Evolutionary conservation across 1,140 invertebrate species (phyloP).

Genomic region (Drosophila rufa): DNA sequence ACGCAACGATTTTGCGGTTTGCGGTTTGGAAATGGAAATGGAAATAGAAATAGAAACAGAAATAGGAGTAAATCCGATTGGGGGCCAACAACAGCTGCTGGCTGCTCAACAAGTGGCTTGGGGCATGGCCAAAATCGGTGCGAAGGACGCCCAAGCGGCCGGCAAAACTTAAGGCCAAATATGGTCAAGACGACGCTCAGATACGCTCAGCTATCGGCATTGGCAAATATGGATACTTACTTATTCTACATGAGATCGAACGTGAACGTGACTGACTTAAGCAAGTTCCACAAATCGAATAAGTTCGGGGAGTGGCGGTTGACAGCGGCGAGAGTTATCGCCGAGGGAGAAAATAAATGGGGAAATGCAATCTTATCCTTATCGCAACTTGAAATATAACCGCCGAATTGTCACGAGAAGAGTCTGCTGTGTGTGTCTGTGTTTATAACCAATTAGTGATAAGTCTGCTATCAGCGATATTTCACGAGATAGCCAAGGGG

Average conservation of each 20-base stretch:
- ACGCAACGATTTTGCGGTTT: conserved; percentile 62
- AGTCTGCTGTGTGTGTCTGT: conserved; percentile 9
- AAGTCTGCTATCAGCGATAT: conserved; percentile 63
- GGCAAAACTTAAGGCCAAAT: conserved; percentile 58
- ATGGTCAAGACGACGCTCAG: conserved; percentile 55
- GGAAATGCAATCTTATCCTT: conserved; percentile 66
- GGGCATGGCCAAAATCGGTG: conserved; percentile 65
- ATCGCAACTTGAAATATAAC: conserved; percentile 60
- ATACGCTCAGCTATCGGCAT: conserved; percentile 47
- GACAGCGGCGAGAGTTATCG: conserved; percentile 4
- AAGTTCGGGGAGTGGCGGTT: conserved; percentile 33
- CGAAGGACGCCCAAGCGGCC: conserved; percentile 73
- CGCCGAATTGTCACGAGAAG: conserved; percentile 39
- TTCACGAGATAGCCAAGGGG: conserved; percentile 44
- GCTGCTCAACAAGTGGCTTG: conserved; percentile 69
- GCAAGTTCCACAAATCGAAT: conserved; percentile 20
- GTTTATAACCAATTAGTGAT: conserved; percentile 73
- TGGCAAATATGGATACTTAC: conserved; percentile 71
- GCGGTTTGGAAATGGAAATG: conserved; percentile 28
- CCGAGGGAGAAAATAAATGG: conserved; percentile 5
- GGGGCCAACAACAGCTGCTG: conserved; percentile 17
- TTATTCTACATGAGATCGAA: conserved; percentile 29
- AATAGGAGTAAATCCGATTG: conserved; percentile 31
- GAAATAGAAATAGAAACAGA: conserved; percentile 6
- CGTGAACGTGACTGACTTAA: conserved; percentile 51